Evolutionary conservation across 1,140 invertebrate species (phyloP).

Genomic region (Aricia agestis): DNA sequence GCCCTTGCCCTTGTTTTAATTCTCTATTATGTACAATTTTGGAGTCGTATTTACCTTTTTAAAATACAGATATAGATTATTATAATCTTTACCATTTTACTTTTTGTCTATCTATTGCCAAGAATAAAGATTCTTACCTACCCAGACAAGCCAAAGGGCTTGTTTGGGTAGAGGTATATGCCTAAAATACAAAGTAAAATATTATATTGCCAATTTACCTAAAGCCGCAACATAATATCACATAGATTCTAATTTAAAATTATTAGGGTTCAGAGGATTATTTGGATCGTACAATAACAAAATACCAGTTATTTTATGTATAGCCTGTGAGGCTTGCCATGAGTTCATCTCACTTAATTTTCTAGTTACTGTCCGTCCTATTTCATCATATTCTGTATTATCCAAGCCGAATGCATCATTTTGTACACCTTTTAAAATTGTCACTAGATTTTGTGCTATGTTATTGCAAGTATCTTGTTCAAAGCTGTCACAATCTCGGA

Average conservation of each 20-base stretch:
- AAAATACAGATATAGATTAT: too few species aligned
- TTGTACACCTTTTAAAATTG: constrained; percentile 49
- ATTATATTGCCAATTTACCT: not conserved
- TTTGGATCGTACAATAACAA: constrained; percentile 52
- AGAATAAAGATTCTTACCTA: too few species aligned
- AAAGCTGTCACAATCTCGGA: constrained; percentile 28
- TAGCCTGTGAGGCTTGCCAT: constrained; percentile 47
- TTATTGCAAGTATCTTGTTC: constrained; percentile 39
- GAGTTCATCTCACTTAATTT: constrained; percentile 52
- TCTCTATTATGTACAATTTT: too few species aligned
- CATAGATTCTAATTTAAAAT: constrained; percentile 39
- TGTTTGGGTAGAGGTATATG: not conserved
- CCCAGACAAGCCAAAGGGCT: too few species aligned
- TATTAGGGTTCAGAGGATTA: constrained; percentile 61
- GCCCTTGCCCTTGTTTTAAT: too few species aligned
- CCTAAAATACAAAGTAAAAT: not conserved
- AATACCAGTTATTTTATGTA: constrained; percentile 55
- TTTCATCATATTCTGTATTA: constrained; percentile 43
- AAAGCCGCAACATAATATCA: not conserved
- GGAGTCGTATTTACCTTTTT: too few species aligned
- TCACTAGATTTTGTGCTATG: constrained; percentile 47
- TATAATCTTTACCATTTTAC: too few species aligned
- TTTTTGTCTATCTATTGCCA: too few species aligned
- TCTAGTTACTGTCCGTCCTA: constrained; percentile 45
- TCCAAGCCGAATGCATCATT: constrained; percentile 53